Evolutionary conservation across 2,113 vertebrate genomes (phyloP).

Genomic region (Taxidea taxus): DNA sequence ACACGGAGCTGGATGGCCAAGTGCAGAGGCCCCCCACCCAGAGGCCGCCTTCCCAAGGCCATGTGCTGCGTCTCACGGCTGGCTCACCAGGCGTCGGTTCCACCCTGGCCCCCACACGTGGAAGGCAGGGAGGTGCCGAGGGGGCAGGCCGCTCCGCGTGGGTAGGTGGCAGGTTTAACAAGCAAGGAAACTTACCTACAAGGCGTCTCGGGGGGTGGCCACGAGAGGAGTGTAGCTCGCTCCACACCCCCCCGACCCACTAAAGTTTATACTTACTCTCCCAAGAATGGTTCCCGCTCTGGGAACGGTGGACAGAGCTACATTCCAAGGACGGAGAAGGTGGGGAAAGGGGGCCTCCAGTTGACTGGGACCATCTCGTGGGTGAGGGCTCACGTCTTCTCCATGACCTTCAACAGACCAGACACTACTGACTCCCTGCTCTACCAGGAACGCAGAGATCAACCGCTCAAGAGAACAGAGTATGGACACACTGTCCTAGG

Average conservation of each 20-base stretch:
- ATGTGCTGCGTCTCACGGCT: neutral
- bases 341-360: neutral
- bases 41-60: neutral
- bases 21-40: too few species aligned
- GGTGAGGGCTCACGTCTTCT: neutral
- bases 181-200: neutral
- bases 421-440: accelerated
- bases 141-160: accelerated
- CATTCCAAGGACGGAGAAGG: neutral
- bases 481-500: neutral
- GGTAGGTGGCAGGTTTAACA: accelerated
- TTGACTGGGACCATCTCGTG: neutral
- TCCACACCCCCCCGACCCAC: neutral
- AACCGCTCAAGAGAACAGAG: neutral
- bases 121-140: neutral
- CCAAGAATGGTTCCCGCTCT: neutral
- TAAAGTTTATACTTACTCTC: neutral
- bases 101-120: accelerated
- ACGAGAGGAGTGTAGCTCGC: too few species aligned
- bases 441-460: neutral
- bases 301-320: neutral
- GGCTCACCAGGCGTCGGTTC: neutral
- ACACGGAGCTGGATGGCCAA: neutral
- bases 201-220: neutral
- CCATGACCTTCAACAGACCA: neutral